These are phyloP conservation scores for Montifringilla adamsi DNA, from an alignment of 2,113 vertebrate genomes.

Conservation along the genomic window DNA sequence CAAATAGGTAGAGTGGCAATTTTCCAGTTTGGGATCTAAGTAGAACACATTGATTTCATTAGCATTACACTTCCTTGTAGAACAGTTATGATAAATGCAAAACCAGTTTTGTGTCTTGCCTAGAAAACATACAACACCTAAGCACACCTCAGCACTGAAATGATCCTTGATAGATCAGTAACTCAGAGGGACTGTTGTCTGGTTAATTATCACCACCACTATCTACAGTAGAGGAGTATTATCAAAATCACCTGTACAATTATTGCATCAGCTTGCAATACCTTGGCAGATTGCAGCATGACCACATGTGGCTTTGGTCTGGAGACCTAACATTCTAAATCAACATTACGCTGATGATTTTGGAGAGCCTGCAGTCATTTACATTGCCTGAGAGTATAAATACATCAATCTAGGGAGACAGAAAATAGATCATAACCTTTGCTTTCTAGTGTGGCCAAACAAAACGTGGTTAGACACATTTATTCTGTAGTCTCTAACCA, in stretches of 20 bases:
- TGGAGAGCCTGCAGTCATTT: background rate
- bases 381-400: background rate
- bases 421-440: background rate
- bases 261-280: background rate
- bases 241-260: background rate
- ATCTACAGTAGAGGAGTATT: background rate
- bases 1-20: background rate
- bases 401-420: background rate
- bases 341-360: background rate
- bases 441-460: conserved; percentile 11
- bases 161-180: background rate
- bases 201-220: background rate
- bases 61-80: background rate
- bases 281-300: background rate
- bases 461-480: conserved; percentile 33
- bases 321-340: background rate
- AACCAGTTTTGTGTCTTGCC: background rate
- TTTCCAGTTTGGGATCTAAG: background rate
- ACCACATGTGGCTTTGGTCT: background rate
- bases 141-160: background rate
- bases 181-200: background rate
- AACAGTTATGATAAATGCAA: background rate
- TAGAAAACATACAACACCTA: background rate
- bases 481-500: background rate
- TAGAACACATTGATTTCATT: background rate